Percentiles rank a stretch among this genome's conserved stretches.
phyloP scores from a whole-genome alignment of 2,113 vertebrate species.

The Onychorhynchus coronatus region DNA sequence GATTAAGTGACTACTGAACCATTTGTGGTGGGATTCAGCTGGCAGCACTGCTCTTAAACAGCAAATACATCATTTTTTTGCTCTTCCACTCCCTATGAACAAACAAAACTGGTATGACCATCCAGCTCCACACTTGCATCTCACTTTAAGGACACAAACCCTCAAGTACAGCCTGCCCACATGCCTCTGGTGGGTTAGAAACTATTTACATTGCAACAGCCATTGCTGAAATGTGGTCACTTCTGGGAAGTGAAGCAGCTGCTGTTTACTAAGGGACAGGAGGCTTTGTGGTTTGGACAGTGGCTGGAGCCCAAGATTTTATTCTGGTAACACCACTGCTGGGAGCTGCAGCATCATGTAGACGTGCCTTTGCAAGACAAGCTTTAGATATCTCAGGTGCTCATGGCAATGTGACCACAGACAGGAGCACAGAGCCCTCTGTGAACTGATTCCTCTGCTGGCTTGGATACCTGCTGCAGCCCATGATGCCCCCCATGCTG shows the following conservation, averaged over 20 bases:
- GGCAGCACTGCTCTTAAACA: neutral
- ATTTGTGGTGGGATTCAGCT: neutral
- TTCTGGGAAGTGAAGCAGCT: slow-evolving; percentile 56
- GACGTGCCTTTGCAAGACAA: neutral
- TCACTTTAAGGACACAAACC: neutral
- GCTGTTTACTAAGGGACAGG: slow-evolving; percentile 19
- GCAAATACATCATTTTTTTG: neutral
- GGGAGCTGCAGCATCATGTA: neutral
- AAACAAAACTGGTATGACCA: neutral
- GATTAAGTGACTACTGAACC: neutral
- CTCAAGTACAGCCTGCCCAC: neutral
- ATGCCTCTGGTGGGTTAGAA: neutral
- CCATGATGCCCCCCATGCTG: neutral
- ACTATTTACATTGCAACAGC: slow-evolving; percentile 1
- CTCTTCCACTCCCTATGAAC: neutral
- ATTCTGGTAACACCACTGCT: neutral
- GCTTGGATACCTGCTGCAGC: neutral
- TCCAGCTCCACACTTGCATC: neutral
- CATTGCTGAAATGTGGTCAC: neutral
- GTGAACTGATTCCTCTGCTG: neutral
- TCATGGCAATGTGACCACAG: neutral
- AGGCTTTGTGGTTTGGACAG: slow-evolving; percentile 31
- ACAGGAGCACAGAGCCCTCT: neutral
- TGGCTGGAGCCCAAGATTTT: slow-evolving; percentile 20
- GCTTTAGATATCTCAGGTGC: neutral